Evolutionary conservation across 1,140 invertebrate species (phyloP).

Genomic region (Drosophila sucinea): DNA sequence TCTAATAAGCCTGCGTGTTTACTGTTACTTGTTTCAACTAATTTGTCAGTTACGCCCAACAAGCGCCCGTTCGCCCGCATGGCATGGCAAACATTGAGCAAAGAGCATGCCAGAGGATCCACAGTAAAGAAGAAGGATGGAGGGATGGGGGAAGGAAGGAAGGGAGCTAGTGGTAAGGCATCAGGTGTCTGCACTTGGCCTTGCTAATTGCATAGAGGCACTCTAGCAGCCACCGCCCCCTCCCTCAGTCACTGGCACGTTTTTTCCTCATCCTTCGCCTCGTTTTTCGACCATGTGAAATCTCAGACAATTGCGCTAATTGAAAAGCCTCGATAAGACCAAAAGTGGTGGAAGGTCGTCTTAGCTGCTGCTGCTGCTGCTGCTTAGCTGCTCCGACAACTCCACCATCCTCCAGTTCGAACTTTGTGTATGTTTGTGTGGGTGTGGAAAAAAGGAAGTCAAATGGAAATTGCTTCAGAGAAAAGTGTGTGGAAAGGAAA

Average conservation of each 20-base stretch:
- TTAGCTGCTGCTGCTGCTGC: background rate
- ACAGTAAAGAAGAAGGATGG: background rate
- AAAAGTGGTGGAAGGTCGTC: conserved; percentile 43
- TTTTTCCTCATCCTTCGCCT: conserved; percentile 13
- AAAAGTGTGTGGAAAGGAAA: conserved; percentile 1
- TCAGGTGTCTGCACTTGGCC: conserved; percentile 79
- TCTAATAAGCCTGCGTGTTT: conserved; percentile 78
- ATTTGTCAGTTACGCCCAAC: conserved; percentile 73
- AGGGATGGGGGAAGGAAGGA: background rate
- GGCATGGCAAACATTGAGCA: conserved; percentile 47
- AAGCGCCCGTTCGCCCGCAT: conserved; percentile 53
- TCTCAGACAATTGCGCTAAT: conserved; percentile 79
- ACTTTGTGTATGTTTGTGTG: background rate
- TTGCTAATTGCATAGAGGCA: conserved; percentile 67
- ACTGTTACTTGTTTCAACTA: conserved; percentile 78
- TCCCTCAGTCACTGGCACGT: too few species aligned
- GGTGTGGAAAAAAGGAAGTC: background rate
- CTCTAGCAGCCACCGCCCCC: too few species aligned
- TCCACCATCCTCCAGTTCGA: background rate
- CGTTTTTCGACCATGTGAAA: conserved; percentile 69
- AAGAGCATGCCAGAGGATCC: conserved; percentile 14
- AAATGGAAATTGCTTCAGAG: conserved; percentile 1
- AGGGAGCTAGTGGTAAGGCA: conserved; percentile 30
- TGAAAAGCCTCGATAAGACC: conserved; percentile 72
- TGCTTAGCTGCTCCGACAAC: background rate